Evolutionary conservation across 2,888 invertebrate genomes (phyloP).

Genomic region (Latheticus oryzae): DNA sequence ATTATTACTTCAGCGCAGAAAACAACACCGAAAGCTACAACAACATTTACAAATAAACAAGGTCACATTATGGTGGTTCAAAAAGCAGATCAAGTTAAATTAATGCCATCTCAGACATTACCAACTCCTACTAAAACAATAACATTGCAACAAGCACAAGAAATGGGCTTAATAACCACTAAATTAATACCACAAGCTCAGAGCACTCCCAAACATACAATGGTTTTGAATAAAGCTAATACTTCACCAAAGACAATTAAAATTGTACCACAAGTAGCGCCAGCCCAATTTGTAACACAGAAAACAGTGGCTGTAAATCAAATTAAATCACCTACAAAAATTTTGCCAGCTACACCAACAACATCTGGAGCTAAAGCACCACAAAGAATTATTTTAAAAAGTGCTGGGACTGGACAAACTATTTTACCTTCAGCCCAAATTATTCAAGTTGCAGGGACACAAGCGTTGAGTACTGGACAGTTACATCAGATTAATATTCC

Average conservation of each 20-base stretch:
- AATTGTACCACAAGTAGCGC: conserved; percentile 57
- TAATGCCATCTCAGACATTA: conserved; percentile 53
- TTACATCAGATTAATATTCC: conserved; percentile 80
- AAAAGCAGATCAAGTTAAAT: conserved; percentile 51
- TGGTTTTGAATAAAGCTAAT: conserved; percentile 59
- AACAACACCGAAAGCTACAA: conserved; percentile 51
- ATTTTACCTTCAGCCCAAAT: conserved; percentile 63
- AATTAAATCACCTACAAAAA: conserved; percentile 77
- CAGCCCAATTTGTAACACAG: conserved; percentile 13
- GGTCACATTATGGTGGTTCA: conserved; percentile 58
- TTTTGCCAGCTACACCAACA: conserved; percentile 72
- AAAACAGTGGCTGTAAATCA: conserved; percentile 64
- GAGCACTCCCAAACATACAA: conserved; percentile 63
- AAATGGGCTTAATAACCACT: conserved; percentile 71
- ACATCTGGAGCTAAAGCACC: conserved; percentile 60
- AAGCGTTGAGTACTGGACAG: conserved; percentile 66
- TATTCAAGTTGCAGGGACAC: conserved; percentile 61
- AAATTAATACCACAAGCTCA: conserved; percentile 63
- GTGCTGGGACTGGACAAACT: conserved; percentile 60
- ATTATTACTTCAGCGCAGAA: conserved; percentile 51
- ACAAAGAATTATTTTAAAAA: conserved; percentile 70
- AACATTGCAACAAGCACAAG: conserved; percentile 74
- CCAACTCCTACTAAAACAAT: conserved; percentile 71
- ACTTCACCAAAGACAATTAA: conserved; percentile 60
- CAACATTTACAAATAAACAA: conserved; percentile 50